Conservation (phyloP, 2,113 vertebrate species). For the Ia io region DNA sequence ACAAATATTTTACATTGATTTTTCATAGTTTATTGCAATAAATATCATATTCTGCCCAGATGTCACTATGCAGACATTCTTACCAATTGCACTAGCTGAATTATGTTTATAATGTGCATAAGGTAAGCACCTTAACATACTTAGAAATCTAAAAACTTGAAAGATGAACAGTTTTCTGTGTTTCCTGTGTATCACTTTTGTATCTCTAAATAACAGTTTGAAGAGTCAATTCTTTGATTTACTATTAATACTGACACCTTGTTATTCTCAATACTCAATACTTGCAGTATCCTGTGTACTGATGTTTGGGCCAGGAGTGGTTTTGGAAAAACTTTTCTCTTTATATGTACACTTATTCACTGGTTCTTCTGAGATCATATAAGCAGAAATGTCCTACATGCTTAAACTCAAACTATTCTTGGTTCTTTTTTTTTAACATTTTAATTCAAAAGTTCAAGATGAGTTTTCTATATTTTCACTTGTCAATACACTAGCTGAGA, state of each 20-base stretch:
- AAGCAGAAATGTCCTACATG: not conserved
- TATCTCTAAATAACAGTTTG: not conserved
- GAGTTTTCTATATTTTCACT: not conserved
- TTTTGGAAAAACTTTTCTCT: not conserved
- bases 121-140: not conserved
- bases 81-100: not conserved
- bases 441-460: not conserved
- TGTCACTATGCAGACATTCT: not conserved
- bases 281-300: too few species aligned
- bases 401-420: not conserved
- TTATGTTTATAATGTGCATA: not conserved
- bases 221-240: not conserved
- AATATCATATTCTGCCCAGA: not conserved
- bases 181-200: not conserved
- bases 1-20: not conserved
- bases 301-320: not conserved
- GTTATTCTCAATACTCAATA: not conserved
- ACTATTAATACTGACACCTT: not conserved
- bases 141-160: not conserved
- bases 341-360: not conserved
- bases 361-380: not conserved
- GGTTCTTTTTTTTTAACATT: not conserved
- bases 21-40: not conserved
- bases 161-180: not conserved
- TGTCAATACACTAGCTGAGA: not conserved